Percentiles rank a stretch among this genome's conserved stretches.
phyloP scores from a whole-genome alignment of 2,888 invertebrate genomes.

The Amaurobius ferox region DNA sequence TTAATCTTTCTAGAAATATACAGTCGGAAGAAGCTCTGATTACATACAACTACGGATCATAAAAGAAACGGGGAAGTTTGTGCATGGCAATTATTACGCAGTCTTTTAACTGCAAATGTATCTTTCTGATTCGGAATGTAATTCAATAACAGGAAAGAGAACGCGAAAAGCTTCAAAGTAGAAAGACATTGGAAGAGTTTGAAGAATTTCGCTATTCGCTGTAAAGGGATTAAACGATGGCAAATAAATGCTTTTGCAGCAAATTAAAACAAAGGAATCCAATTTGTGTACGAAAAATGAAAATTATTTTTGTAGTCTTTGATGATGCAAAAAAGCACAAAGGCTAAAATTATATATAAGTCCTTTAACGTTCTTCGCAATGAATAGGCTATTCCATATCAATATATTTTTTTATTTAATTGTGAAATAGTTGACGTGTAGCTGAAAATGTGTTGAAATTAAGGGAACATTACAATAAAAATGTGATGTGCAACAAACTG shows the following conservation, averaged over 20 bases:
- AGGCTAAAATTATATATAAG: too few species aligned
- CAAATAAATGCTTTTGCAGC: background rate
- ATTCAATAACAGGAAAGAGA: background rate
- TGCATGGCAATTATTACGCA: background rate
- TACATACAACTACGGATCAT: background rate
- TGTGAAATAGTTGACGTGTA: too few species aligned
- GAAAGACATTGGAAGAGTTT: background rate
- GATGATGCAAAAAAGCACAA: background rate
- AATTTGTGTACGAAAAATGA: background rate
- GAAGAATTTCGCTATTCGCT: background rate
- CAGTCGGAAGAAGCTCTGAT: background rate
- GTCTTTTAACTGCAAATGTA: background rate
- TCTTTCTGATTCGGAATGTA: background rate
- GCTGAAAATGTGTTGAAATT: too few species aligned
- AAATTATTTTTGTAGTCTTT: background rate
- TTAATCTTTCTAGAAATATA: conserved; percentile 3
- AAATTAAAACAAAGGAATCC: conserved; percentile 7
- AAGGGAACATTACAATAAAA: too few species aligned
- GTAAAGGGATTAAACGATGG: background rate
- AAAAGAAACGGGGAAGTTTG: background rate
- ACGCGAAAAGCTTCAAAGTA: background rate
- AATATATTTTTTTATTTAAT: too few species aligned
- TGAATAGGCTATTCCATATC: too few species aligned
- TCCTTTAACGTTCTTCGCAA: too few species aligned
- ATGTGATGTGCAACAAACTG: too few species aligned